Conservation (phyloP, 2,797 vertebrate species). For the Hozukius guyotensis region DNA sequence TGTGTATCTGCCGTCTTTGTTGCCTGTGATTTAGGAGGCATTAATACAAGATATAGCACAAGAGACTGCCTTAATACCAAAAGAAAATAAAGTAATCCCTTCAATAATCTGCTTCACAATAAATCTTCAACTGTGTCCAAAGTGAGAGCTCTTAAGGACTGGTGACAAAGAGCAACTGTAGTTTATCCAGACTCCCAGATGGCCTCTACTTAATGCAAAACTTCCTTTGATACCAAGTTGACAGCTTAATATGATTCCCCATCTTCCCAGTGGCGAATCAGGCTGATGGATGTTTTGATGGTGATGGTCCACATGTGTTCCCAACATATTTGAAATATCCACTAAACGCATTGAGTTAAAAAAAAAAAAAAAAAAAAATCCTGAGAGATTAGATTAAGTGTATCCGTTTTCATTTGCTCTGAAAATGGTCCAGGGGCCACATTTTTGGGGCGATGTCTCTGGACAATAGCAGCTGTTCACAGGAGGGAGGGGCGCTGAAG, state of each 20-base stretch:
- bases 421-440: slow-evolving; percentile 73
- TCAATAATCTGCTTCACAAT: slow-evolving; percentile 9
- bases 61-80: not conserved
- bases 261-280: slow-evolving; percentile 43
- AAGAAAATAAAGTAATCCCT: slow-evolving; percentile 26
- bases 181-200: slow-evolving; percentile 45
- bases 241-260: slow-evolving; percentile 46
- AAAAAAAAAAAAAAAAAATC: slow-evolving; percentile 63
- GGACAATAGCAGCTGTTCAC: slow-evolving; percentile 83
- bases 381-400: slow-evolving; percentile 77
- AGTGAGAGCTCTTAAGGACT: slow-evolving; percentile 11
- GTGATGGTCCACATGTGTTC: slow-evolving; percentile 64
- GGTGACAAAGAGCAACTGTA: slow-evolving; percentile 9
- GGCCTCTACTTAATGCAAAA: slow-evolving; percentile 26
- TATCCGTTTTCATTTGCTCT: slow-evolving; percentile 75
- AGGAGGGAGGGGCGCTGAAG: slow-evolving; percentile 51
- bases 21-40: not conserved
- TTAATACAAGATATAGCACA: not conserved
- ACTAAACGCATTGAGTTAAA: slow-evolving; percentile 23
- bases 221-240: slow-evolving; percentile 49
- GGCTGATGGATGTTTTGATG: slow-evolving; percentile 52
- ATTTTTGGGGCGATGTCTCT: slow-evolving; percentile 71
- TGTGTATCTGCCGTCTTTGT: not conserved
- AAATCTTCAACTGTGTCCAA: slow-evolving; percentile 29
- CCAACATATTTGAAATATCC: slow-evolving; percentile 51